A percentile compares a stretch with the other conserved stretches of the same genome.
Conservation (phyloP, 2,113 vertebrate species). For the Tragelaphus buxtoni region DNA sequence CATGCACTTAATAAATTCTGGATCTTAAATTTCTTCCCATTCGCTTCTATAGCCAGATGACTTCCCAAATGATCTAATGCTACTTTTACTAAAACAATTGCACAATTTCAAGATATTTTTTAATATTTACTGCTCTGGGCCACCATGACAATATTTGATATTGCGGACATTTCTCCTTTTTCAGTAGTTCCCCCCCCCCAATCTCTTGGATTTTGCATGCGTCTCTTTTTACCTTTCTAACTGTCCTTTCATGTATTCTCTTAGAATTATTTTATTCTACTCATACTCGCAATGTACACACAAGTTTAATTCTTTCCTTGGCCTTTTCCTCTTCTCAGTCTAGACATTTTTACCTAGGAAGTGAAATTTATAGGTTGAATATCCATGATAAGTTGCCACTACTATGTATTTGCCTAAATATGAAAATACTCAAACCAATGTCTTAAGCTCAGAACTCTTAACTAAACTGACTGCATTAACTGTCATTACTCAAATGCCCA, state of each 20-base stretch:
- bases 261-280: neutral
- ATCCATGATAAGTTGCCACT: neutral
- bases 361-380: neutral
- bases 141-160: neutral
- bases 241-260: neutral
- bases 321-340: neutral
- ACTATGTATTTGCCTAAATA: neutral
- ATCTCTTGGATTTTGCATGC: neutral
- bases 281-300: neutral
- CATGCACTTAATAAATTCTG: neutral
- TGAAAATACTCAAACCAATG: neutral
- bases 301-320: neutral
- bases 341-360: neutral
- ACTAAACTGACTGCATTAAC: neutral
- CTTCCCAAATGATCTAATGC: neutral
- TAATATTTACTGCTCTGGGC: neutral
- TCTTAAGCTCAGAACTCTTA: neutral
- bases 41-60: neutral
- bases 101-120: neutral
- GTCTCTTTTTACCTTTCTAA: neutral
- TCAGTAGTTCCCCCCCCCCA: too few relatives aligned
- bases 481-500: neutral
- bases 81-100: neutral
- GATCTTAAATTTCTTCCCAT: neutral
- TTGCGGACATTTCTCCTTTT: neutral